Base-by-base conservation (phyloP, 2,888 invertebrate species). In the Dione vanillae region DNA sequence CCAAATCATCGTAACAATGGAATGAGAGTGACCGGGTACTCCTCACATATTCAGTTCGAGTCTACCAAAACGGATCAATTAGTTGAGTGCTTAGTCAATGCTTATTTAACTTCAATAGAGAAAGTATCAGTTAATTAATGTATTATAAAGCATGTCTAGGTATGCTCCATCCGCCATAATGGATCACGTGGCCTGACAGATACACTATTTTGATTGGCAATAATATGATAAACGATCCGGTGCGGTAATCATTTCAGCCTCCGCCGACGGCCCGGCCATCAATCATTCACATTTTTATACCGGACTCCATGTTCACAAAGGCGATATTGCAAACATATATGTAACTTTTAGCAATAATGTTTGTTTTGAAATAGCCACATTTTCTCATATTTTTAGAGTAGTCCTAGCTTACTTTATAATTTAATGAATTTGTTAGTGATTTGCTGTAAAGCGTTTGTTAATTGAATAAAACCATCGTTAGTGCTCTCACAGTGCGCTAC, bases 141-240 rank as follows among this genome's bases (percentile, higher is more conserved):
- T 82, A 82, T 85, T 81, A 80, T 76, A 76, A 76, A 74, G 68
- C 76, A 77, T 80, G 81, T 79, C 79, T 79, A 80, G 79, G 78
- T 80, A 76, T 79, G 79, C 81, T 83, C 86, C 88, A 82, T 85
- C 86, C 81, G 80, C 79, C 83, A 79, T 78, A 77, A 92, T 89
- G 90, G 90, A 93, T 92, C 86, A 85, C 87, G 83, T 82, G 83
- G 87, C 88, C 90, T 87, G 88, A 90, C 91, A 91, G 93, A 92
- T 88, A 93, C 93, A 92, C 92, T 92, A 93, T 93, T 93, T 93
- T 93, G 93, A 93, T 92, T 92, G 93, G 92, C 92, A 91, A 91
- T 91, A 92, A 88, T 92, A 89, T 90, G 89, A 92, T 90, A 87
- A 89, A 90, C 85, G 90, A 91, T 88, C 88, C 88, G 84, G 83